Conservation (phyloP, 2,888 invertebrate species). For the Cenopis cana region DNA sequence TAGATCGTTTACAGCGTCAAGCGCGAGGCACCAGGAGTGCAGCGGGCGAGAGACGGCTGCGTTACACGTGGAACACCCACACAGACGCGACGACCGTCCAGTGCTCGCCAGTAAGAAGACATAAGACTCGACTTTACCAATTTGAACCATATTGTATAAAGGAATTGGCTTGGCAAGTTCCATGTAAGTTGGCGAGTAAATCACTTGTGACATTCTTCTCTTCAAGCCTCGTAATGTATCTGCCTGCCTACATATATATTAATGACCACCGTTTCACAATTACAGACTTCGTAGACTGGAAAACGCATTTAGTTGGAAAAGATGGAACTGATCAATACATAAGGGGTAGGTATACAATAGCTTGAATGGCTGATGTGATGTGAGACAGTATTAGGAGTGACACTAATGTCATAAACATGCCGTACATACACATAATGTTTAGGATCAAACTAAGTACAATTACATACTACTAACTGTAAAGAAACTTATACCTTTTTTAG, state of each 20-base stretch:
- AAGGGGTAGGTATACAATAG: slow-evolving; percentile 42
- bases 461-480: too few relatives aligned
- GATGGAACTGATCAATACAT: slow-evolving; percentile 67
- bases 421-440: too few relatives aligned
- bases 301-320: slow-evolving; percentile 74
- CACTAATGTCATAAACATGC: not conserved
- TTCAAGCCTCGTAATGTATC: slow-evolving; percentile 27
- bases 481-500: too few relatives aligned
- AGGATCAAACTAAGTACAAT: too few relatives aligned
- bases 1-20: slow-evolving; percentile 73
- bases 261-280: slow-evolving; percentile 52
- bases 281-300: slow-evolving; percentile 72
- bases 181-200: not conserved
- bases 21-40: slow-evolving; percentile 65
- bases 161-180: not conserved
- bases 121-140: slow-evolving; percentile 10
- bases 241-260: not conserved
- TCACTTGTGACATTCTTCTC: slow-evolving; percentile 9
- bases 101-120: not conserved
- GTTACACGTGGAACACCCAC: slow-evolving; percentile 74
- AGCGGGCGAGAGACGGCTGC: slow-evolving; percentile 54
- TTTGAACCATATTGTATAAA: not conserved
- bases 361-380: not conserved
- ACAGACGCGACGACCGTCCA: slow-evolving; percentile 51
- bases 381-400: slow-evolving; percentile 3